phyloP scores from a whole-genome alignment of 1,140 invertebrate genomes.

The Heliconius hewitsoni region DNA sequence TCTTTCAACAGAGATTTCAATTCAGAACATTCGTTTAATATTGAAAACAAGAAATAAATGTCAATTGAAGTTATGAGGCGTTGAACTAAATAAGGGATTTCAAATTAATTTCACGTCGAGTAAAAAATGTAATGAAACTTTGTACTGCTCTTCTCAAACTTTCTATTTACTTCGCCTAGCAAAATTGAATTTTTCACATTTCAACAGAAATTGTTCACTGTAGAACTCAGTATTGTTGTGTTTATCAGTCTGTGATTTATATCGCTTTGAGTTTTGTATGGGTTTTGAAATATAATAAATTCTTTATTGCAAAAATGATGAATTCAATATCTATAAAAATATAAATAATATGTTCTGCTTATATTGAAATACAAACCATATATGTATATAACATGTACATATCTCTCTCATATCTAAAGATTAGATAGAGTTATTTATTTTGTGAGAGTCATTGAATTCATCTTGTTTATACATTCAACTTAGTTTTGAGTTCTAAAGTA shows the following conservation, averaged over 20 bases:
- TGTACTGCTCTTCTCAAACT: conserved; percentile 17
- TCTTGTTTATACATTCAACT: too few relatives aligned
- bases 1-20: not conserved
- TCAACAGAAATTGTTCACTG: conserved; percentile 20
- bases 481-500: too few relatives aligned
- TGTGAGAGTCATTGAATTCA: too few relatives aligned
- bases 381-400: not conserved
- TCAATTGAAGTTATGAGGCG: not conserved
- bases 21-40: too few relatives aligned
- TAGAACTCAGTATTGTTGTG: conserved; percentile 11
- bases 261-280: conserved; percentile 2
- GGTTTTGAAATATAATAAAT: not conserved
- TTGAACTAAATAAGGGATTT: conserved; percentile 2
- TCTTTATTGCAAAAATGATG: not conserved
- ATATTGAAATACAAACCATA: not conserved
- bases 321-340: not conserved
- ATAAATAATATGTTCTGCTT: not conserved
- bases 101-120: conserved; percentile 12
- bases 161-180: conserved; percentile 21
- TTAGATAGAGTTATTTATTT: not conserved
- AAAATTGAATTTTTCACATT: conserved; percentile 24
- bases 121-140: conserved; percentile 24
- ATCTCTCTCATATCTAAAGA: not conserved
- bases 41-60: not conserved
- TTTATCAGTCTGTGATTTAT: conserved; percentile 5